phyloP scores from a whole-genome alignment of 2,797 vertebrate genomes.

The Glossophaga mutica region DNA sequence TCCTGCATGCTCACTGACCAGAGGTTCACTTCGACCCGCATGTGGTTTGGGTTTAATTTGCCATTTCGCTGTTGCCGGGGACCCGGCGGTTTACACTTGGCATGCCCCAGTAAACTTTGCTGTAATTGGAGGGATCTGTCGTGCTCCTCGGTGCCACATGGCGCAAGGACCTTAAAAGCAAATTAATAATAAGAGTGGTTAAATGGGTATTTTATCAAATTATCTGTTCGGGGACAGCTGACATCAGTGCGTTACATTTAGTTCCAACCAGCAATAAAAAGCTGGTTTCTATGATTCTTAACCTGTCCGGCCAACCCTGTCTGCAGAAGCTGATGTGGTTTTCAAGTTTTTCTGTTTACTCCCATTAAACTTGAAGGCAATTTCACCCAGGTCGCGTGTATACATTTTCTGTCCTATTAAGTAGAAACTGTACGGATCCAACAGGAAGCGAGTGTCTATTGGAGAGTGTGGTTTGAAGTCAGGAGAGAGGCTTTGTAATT shows the following conservation, averaged over 20 bases:
- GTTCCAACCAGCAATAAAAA: constrained; percentile 46
- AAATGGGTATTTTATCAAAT: constrained; percentile 55
- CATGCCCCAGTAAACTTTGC: constrained; percentile 40
- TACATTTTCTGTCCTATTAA: constrained; percentile 1
- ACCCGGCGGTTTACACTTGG: constrained; percentile 49
- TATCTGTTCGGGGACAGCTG: constrained; percentile 35
- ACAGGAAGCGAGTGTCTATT: constrained; percentile 1
- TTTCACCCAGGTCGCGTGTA: background rate
- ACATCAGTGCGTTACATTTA: constrained; percentile 48
- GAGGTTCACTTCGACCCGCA: constrained; percentile 51
- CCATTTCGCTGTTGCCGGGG: constrained; percentile 81
- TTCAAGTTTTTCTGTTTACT: constrained; percentile 18
- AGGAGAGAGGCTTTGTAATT: background rate
- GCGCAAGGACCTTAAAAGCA: constrained; percentile 56
- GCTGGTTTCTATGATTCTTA: constrained; percentile 23
- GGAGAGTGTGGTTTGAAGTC: background rate
- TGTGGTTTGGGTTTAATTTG: constrained; percentile 71
- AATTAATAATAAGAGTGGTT: constrained; percentile 58
- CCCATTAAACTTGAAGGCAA: background rate
- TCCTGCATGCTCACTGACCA: constrained; percentile 55
- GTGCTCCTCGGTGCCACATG: constrained; percentile 50
- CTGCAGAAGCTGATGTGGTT: background rate
- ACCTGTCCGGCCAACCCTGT: background rate
- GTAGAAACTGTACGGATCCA: background rate
- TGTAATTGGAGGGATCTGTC: constrained; percentile 42